phyloP scores from a whole-genome alignment of 2,888 invertebrate species.

The Cepaea hortensis region DNA sequence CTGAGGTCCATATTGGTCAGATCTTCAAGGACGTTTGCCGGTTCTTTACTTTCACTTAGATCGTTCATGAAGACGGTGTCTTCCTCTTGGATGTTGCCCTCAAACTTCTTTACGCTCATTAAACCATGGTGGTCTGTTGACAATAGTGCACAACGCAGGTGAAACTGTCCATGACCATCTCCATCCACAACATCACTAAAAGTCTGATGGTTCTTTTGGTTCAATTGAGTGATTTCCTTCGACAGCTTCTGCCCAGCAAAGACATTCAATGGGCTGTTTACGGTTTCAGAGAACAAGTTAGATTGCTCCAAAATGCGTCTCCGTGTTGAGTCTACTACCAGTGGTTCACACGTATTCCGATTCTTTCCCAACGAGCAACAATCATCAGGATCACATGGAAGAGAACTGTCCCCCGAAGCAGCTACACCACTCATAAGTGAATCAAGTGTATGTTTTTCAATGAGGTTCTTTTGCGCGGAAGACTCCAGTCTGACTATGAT shows the following conservation, averaged over 20 bases:
- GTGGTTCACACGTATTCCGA: too few relatives aligned
- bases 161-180: neutral
- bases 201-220: neutral
- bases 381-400: neutral
- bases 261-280: neutral
- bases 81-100: neutral
- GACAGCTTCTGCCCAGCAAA: neutral
- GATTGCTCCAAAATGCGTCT: too few relatives aligned
- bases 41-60: neutral
- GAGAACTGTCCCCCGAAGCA: neutral
- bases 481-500: neutral
- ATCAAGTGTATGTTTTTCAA: neutral
- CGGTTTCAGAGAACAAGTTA: neutral
- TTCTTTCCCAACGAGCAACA: neutral
- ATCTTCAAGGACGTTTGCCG: neutral
- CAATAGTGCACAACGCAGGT: neutral
- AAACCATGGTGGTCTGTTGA: neutral
- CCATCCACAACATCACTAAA: neutral
- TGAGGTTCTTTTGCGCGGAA: neutral
- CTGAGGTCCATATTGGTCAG: neutral
- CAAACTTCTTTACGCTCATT: too few relatives aligned
- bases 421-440: neutral
- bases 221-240: neutral
- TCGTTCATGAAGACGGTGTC: neutral
- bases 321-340: too few relatives aligned